These are phyloP conservation scores for Nomada flava DNA, from an alignment of 2,888 invertebrate genomes.

Conservation along the genomic window DNA sequence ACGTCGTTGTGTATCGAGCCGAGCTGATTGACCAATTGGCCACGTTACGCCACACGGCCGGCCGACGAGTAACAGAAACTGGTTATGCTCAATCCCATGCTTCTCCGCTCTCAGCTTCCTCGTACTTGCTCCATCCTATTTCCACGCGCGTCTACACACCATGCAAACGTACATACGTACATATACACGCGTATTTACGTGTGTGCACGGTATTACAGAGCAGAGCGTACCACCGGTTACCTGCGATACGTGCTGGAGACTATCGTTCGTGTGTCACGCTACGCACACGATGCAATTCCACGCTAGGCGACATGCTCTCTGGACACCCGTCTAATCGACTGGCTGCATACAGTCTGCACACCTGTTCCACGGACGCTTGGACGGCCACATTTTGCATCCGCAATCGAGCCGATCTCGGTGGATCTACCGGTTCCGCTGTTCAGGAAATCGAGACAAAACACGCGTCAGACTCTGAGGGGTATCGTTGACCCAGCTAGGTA, in stretches of 20 bases:
- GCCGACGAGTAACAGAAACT: conserved; percentile 63
- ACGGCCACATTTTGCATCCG: conserved; percentile 65
- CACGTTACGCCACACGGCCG: conserved; percentile 58
- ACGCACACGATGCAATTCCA: conserved; percentile 63
- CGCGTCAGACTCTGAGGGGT: conserved; percentile 24
- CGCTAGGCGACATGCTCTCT: conserved; percentile 65
- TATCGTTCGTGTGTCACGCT: conserved; percentile 53
- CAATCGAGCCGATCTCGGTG: conserved; percentile 49
- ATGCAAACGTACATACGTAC: too few species aligned
- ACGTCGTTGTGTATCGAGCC: conserved; percentile 34
- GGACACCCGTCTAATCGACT: conserved; percentile 70
- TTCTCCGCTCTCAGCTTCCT: conserved; percentile 59
- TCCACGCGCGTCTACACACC: not conserved
- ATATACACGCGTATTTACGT: conserved; percentile 36
- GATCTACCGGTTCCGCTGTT: conserved; percentile 50
- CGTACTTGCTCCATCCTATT: conserved; percentile 41
- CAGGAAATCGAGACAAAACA: conserved; percentile 59
- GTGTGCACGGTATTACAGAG: conserved; percentile 16
- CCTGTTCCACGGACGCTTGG: conserved; percentile 63
- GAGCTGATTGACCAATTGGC: conserved; percentile 72
- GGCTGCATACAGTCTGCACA: conserved; percentile 62
- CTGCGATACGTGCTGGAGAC: conserved; percentile 38
- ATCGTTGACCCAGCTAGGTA: conserved; percentile 35
- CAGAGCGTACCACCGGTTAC: conserved; percentile 23
- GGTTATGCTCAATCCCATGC: conserved; percentile 64